A percentile compares a stretch with the other conserved stretches of the same genome.
These are phyloP conservation scores for Microtus richardsoni DNA, from an alignment of 2,113 vertebrate species.

Conservation along the genomic window DNA sequence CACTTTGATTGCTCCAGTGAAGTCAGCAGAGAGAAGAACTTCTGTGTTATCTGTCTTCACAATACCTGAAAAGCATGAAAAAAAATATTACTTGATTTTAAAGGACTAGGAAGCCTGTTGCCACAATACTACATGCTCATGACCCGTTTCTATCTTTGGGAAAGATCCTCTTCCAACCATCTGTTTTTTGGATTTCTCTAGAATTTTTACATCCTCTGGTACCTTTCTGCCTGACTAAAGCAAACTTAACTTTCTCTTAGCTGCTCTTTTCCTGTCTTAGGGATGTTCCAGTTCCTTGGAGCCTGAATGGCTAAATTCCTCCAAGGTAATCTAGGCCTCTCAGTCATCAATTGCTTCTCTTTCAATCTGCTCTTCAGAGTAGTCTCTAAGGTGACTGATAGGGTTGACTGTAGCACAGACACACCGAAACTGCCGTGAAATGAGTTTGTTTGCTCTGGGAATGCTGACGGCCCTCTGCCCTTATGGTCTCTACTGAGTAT, in stretches of 20 bases:
- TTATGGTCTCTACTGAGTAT: neutral
- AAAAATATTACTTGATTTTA: constrained; percentile 59
- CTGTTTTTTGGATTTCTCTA: neutral
- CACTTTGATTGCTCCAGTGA: constrained; percentile 99
- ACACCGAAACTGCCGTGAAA: neutral
- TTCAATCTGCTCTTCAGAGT: neutral
- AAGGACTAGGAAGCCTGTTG: constrained; percentile 5
- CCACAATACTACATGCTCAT: neutral
- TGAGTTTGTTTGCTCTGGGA: neutral
- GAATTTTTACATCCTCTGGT: neutral
- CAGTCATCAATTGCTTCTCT: neutral
- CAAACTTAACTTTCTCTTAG: constrained; percentile 16
- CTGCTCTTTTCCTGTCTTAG: constrained; percentile 29
- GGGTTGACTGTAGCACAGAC: neutral
- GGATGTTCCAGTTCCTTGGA: neutral
- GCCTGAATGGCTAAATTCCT: neutral
- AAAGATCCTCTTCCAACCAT: neutral
- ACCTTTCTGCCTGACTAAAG: neutral
- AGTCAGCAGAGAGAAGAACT: constrained; percentile 98
- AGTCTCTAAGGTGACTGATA: neutral
- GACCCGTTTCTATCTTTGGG: neutral
- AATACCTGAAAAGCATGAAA: constrained; percentile 88
- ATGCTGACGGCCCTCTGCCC: neutral
- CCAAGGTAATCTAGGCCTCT: neutral
- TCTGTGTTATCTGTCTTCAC: constrained; percentile 96